These are phyloP conservation scores for Mesochorus sp. DNA, from an alignment of 2,888 invertebrate genomes.

Conservation along the genomic window DNA sequence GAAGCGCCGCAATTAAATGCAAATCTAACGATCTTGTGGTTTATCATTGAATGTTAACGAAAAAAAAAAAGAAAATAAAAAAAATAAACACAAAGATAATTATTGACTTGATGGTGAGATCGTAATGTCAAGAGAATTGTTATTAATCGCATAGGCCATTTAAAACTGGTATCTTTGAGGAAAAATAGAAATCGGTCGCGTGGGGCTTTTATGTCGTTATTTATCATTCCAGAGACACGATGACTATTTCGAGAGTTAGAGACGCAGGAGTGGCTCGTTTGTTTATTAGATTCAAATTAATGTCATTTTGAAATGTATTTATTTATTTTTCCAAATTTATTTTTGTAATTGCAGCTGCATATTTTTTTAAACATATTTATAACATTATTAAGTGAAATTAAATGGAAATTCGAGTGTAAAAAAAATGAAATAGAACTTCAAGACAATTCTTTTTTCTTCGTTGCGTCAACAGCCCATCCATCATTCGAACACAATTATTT, in stretches of 20 bases:
- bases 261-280: background rate
- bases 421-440: background rate
- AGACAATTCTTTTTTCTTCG: background rate
- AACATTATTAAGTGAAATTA: no score
- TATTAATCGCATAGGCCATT: background rate
- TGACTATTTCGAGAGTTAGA: background rate
- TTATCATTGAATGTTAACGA: slow-evolving; percentile 28
- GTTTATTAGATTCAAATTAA: background rate
- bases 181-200: background rate
- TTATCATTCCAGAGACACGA: background rate
- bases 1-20: slow-evolving; percentile 48
- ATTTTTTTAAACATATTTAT: background rate
- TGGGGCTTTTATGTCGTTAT: background rate
- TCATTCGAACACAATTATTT: slow-evolving; percentile 33
- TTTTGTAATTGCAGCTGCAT: background rate
- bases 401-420: no score
- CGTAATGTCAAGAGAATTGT: background rate
- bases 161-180: background rate
- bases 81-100: slow-evolving; percentile 20
- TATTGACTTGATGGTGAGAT: background rate
- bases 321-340: background rate
- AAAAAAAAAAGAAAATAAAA: slow-evolving; percentile 11
- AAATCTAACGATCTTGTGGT: slow-evolving; percentile 12
- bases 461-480: slow-evolving; percentile 21
- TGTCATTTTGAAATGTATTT: background rate